Evolutionary conservation across 2,888 invertebrate species (phyloP), one percentile per base, ranked within the genome.

Genomic region (Tenthredo amoena): DNA sequence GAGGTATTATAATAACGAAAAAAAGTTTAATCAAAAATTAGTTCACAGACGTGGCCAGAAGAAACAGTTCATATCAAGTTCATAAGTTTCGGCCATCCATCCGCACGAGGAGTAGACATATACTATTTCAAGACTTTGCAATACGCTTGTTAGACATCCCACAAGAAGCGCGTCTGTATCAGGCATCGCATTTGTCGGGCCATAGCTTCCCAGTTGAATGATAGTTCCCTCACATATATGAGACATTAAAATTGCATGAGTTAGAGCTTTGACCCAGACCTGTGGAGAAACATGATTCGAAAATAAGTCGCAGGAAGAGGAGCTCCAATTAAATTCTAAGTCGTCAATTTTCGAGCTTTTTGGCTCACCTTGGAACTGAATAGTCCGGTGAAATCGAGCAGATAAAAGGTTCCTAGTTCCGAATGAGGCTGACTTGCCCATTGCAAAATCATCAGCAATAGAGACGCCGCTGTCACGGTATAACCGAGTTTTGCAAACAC

Each of bases 161-260:
- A 81, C 62, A 6, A 81, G 58, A 37, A 81, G 26, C 12, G 40
- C 81, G 62, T 81, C 81, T 21, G 81, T 81, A 12, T 81, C 81
- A 21, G 81, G 81, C 62, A 81, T 81, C 12, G 81, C n/a, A 34
- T 43, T 81, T 58, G 58, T 10, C 58, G 81, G 81, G 4, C 58
- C 81, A 62, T 81, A 81, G 18, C 81, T 81, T 43, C 81, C 81
- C 12, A 81, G 12, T 81, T 81, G 81, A 40, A 81, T 81, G 31
- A 81, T 58, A 10, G 81, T 81, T 6, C 81, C 81, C 26, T 81
- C 62, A 40, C 81, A 81, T 26, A 81, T 81, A 21, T 81, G 81
- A 12, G 81, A 81, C 81, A 81, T 81, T 37, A 81, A 50, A 40
- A 81, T 81, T 6, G 81, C 81, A 21, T 81, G 81, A 62, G 81